Evolutionary conservation across 2,113 vertebrate species (phyloP), one percentile per base, ranked within the genome.

Genomic region (Hydrolagus affinis): DNA sequence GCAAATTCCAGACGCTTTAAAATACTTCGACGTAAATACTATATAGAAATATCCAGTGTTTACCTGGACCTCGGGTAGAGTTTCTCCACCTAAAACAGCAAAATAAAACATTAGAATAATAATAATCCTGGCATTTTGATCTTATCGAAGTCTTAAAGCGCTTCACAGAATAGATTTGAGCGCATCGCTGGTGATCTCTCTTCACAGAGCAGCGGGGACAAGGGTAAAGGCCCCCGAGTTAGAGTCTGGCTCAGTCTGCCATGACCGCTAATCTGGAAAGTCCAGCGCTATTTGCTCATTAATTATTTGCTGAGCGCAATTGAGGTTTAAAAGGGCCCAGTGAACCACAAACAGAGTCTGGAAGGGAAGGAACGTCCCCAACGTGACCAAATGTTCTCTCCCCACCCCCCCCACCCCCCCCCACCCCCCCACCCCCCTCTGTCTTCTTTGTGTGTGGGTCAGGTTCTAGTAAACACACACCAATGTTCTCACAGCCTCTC

Each of bases 131-230:
- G 44, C 44, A 44, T 44, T 44, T 44, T n/a, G n/a, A n/a, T n/a
- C n/a, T n/a, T n/a, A n/a, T n/a, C n/a, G 44, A 44, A 1, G 44
- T 44, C 44, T 44, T 6, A 44, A 44, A 44, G 44, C 44, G 44
- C 44, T 44, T 44, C 44, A 44, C 44, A 44, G 44, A 44, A 44
- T 44, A 44, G 75, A 4, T 78, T 78, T 78, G 57, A 23, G 75
- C 75, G 75, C 77, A 80, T 80, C 77, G n/a, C n/a, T 80, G 77
- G 30, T 80, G 77, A 80, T 80, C 59, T 64, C 59, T 80, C 59
- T 80, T 80, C 60, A 80, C 28, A 80, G 77, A 80, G 77, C 77
- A 80, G 23, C 77, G 64, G 77, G n/a, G 14, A 62, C 77, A 60
- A 25, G 59, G 8, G 77, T 25, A 25, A 17, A 64, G 77, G n/a